Conservation (phyloP, 2,113 vertebrate genomes). For the Choloepus hoffmanni region DNA sequence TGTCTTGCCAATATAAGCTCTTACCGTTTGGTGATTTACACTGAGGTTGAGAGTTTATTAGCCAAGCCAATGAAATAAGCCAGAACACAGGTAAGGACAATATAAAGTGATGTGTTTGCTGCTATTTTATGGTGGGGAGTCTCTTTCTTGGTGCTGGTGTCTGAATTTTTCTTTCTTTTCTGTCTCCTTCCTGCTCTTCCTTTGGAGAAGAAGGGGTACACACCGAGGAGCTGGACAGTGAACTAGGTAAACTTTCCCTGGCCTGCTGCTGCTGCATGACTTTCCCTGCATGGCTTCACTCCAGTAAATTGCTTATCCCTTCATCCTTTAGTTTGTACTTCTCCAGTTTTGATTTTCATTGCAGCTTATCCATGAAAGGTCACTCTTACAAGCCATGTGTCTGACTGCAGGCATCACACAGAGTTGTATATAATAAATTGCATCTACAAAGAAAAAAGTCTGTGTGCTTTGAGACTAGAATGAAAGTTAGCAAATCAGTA, state of each 20-base stretch:
- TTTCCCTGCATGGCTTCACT: constrained; percentile 74
- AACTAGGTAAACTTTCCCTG: constrained; percentile 93
- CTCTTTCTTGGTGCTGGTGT: constrained; percentile 88
- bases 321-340: constrained; percentile 78
- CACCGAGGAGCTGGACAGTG: constrained; percentile 99
- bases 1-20: constrained; percentile 69
- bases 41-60: constrained; percentile 80
- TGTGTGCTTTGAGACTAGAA: background rate
- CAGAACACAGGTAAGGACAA: constrained; percentile 80
- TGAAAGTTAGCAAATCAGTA: background rate
- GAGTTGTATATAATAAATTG: background rate
- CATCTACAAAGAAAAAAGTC: background rate
- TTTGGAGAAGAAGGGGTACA: constrained; percentile 98
- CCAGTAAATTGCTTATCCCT: constrained; percentile 75
- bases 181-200: constrained; percentile 88
- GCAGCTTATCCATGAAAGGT: background rate
- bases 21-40: constrained; percentile 64
- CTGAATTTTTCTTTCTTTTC: constrained; percentile 89
- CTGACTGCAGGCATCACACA: background rate
- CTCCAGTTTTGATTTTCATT: constrained; percentile 63
- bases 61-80: constrained; percentile 67
- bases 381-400: constrained; percentile 25
- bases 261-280: constrained; percentile 77
- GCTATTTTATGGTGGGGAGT: constrained; percentile 84
- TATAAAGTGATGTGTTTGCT: constrained; percentile 76